Conservation (phyloP, 2,888 invertebrate species). For the Euspilapteryx auroguttella region DNA sequence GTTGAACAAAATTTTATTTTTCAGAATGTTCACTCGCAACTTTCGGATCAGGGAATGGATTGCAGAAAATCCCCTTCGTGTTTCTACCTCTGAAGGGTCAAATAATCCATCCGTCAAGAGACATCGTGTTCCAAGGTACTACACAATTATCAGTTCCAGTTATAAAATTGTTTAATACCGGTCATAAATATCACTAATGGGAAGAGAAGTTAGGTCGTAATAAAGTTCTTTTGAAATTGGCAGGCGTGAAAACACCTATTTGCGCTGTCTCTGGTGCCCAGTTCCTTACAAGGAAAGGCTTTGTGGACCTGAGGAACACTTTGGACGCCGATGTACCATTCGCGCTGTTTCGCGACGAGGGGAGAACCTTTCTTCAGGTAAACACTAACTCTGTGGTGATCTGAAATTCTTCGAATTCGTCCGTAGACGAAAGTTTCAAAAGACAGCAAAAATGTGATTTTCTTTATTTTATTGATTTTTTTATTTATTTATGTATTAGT, state of each 20-base stretch:
- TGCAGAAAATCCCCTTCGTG: conserved; percentile 83
- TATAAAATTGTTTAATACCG: no score
- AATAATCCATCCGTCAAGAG: conserved; percentile 85
- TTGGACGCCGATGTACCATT: conserved; percentile 80
- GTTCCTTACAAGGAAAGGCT: conserved; percentile 77
- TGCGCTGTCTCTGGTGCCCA: conserved; percentile 86
- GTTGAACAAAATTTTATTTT: no score
- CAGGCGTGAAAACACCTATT: conserved; percentile 78
- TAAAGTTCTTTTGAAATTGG: conserved; percentile 8
- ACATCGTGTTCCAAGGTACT: conserved; percentile 82
- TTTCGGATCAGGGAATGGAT: conserved; percentile 69
- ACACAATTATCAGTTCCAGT: no score
- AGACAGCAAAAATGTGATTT: no score
- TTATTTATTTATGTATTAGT: no score
- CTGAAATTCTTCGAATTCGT: no score
- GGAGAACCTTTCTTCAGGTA: conserved; percentile 80
- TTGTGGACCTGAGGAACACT: conserved; percentile 78
- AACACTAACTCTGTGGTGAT: no score
- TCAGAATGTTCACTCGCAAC: conserved; percentile 80
- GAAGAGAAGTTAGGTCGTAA: no score
- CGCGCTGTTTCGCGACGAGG: conserved; percentile 78
- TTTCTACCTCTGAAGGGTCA: conserved; percentile 84
- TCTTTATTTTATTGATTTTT: no score
- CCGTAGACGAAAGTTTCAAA: no score
- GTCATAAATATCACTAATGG: no score